Conservation (phyloP, 2,113 vertebrate genomes). For the Callocephalon fimbriatum region DNA sequence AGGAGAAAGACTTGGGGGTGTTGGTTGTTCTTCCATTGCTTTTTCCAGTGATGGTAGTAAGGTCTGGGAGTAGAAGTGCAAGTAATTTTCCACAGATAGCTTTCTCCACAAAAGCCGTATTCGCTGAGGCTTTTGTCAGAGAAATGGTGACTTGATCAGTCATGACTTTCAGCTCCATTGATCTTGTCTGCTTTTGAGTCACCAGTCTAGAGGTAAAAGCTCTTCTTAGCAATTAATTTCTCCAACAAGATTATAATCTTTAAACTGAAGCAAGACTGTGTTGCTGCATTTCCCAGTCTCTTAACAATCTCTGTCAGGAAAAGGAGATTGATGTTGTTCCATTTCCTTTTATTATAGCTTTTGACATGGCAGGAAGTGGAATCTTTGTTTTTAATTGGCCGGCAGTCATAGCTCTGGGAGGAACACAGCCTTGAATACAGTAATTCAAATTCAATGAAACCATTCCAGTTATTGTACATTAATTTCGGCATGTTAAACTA, state of each 20-base stretch:
- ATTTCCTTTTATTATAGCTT: constrained; percentile 47
- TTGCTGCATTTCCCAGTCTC: background rate
- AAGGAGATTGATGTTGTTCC: background rate
- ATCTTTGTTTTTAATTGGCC: constrained; percentile 10
- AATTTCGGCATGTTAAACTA: background rate
- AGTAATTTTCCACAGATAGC: background rate
- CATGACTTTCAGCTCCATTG: background rate
- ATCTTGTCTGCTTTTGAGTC: background rate
- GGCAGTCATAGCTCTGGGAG: background rate
- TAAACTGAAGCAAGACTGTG: background rate
- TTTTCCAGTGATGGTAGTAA: background rate
- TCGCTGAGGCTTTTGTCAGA: background rate
- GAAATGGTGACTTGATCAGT: background rate
- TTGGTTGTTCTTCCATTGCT: background rate
- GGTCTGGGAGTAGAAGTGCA: background rate
- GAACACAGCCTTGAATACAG: background rate
- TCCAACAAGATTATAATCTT: background rate
- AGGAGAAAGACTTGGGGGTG: background rate
- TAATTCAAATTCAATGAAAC: background rate
- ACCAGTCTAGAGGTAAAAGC: background rate
- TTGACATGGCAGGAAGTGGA: constrained; percentile 12
- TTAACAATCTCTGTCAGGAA: background rate
- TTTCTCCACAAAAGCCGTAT: background rate
- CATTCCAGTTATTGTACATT: background rate
- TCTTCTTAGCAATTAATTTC: background rate